A percentile compares a stretch with the other conserved stretches of the same genome.
Evolutionary conservation across 1,140 invertebrate genomes (phyloP).

Genomic region (Aplysia californica): DNA sequence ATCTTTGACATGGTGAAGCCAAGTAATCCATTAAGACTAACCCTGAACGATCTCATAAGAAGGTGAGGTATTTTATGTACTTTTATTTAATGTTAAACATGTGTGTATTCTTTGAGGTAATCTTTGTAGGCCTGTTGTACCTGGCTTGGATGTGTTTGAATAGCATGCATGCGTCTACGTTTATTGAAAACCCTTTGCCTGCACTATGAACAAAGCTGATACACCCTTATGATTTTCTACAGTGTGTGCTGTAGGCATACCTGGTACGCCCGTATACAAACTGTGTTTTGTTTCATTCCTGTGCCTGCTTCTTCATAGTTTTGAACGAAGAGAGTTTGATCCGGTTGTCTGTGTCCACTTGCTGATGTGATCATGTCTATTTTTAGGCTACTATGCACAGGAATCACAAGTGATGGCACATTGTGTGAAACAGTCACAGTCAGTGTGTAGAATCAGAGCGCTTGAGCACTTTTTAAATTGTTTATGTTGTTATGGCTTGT

Average conservation of each 20-base stretch:
- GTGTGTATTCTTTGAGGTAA: not conserved
- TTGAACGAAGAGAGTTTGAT: too few species aligned
- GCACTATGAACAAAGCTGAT: not conserved
- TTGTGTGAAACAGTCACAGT: too few species aligned
- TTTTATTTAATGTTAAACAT: not conserved
- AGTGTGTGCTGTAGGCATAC: not conserved
- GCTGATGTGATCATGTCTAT: too few species aligned
- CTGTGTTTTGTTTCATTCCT: not conserved
- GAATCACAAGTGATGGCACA: too few species aligned
- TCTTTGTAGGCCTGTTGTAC: not conserved
- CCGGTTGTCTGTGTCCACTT: too few species aligned
- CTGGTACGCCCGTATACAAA: not conserved
- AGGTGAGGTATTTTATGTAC: constrained; percentile 62
- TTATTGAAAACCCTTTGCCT: not conserved
- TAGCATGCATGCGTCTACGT: not conserved
- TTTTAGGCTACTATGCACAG: too few species aligned
- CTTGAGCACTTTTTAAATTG: too few species aligned
- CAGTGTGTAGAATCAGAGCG: too few species aligned
- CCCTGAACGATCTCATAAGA: constrained; percentile 82
- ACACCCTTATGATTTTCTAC: not conserved
- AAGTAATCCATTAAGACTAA: constrained; percentile 85
- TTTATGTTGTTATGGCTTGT: too few species aligned
- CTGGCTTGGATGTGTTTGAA: too few species aligned
- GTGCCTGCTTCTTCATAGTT: too few species aligned
- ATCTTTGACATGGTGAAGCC: constrained; percentile 98